phyloP scores from a whole-genome alignment of 2,113 vertebrate genomes.

The Channa argus region DNA sequence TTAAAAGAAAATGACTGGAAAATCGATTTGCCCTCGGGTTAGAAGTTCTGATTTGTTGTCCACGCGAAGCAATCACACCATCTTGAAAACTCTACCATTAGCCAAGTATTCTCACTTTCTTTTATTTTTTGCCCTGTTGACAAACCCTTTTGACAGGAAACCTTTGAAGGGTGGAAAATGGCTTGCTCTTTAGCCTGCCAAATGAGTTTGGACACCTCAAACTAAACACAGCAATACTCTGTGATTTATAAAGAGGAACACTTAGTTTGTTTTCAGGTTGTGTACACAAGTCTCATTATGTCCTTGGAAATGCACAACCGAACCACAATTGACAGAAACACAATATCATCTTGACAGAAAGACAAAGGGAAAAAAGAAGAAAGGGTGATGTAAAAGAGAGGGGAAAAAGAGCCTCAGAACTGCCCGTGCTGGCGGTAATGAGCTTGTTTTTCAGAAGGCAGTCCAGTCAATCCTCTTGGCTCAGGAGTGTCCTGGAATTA shows the following conservation, averaged over 20 bases:
- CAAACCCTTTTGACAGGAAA: slow-evolving; percentile 49
- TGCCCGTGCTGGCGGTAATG: slow-evolving; percentile 33
- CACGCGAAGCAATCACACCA: slow-evolving; percentile 25
- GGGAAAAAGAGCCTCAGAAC: slow-evolving; percentile 5
- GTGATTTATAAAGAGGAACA: slow-evolving; percentile 49
- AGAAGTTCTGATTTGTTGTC: slow-evolving; percentile 26
- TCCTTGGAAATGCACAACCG: slow-evolving; percentile 48
- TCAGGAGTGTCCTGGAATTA: slow-evolving; percentile 40
- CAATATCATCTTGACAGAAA: slow-evolving; percentile 51
- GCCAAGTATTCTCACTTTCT: slow-evolving; percentile 41
- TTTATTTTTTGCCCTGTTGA: slow-evolving; percentile 57
- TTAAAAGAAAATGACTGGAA: slow-evolving; percentile 34
- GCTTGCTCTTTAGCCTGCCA: slow-evolving; percentile 30
- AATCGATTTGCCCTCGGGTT: slow-evolving; percentile 23
- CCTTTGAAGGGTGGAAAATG: slow-evolving; percentile 39
- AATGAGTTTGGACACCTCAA: slow-evolving; percentile 36
- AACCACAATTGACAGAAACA: slow-evolving; percentile 55
- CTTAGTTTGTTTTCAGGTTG: slow-evolving; percentile 63
- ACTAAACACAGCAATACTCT: slow-evolving; percentile 21
- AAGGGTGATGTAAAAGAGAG: not conserved
- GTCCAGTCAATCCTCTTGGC: slow-evolving; percentile 35
- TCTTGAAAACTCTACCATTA: not conserved
- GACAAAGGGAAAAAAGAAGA: slow-evolving; percentile 22
- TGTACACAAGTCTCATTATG: slow-evolving; percentile 61
- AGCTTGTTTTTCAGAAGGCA: slow-evolving; percentile 56